Evolutionary conservation across 2,888 invertebrate species (phyloP).

Genomic region (Melanostoma scalare): DNA sequence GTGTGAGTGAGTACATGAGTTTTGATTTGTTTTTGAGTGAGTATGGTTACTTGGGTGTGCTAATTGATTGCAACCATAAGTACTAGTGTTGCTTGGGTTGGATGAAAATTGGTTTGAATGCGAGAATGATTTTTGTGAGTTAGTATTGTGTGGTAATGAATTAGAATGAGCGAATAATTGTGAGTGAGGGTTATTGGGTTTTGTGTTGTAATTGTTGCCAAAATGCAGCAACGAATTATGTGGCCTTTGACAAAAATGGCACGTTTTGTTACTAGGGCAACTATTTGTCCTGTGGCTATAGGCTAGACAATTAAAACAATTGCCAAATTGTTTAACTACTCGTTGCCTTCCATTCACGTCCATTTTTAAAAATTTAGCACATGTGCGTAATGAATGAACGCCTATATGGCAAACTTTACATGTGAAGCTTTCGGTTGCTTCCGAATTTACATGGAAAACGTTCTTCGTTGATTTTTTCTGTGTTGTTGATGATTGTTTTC

Average conservation of each 20-base stretch:
- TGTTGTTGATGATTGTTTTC: no score
- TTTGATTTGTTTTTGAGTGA: neutral
- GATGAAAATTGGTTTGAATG: neutral
- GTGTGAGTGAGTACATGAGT: neutral
- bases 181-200: neutral
- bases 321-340: no score
- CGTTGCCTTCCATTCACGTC: no score
- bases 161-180: neutral
- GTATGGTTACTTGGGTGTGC: neutral
- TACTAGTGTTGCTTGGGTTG: neutral
- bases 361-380: no score
- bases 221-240: neutral
- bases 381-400: no score
- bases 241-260: neutral
- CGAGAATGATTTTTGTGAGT: neutral
- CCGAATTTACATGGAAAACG: no score
- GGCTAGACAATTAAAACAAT: no score
- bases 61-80: neutral
- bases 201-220: neutral
- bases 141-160: neutral
- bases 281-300: no score
- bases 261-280: neutral
- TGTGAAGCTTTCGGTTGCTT: no score
- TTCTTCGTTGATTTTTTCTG: no score
- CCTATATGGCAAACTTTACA: no score